A percentile compares a stretch with the other conserved stretches of the same genome.
phyloP scores from a whole-genome alignment of 2,113 vertebrate genomes.

The Microtus ochrogaster region DNA sequence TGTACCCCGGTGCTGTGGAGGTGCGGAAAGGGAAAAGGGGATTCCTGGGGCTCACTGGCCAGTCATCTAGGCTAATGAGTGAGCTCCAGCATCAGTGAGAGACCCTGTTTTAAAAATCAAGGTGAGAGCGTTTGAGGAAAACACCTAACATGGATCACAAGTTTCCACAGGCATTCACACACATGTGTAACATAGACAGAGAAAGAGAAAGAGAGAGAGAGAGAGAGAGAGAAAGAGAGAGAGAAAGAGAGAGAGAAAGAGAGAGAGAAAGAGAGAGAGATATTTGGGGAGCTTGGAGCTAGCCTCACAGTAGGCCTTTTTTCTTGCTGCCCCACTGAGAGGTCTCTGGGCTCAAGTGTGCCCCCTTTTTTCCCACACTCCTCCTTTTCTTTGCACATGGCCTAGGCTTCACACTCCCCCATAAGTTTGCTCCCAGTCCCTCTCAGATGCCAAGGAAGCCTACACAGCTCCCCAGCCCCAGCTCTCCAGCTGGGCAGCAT shows the following conservation, averaged over 20 bases:
- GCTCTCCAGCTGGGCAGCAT: accelerated
- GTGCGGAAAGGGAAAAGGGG: background rate
- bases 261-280: too few relatives aligned
- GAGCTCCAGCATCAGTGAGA: background rate
- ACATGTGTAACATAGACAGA: too few relatives aligned
- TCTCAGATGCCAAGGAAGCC: background rate
- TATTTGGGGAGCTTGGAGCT: background rate
- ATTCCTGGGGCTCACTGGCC: background rate
- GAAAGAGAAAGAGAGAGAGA: too few relatives aligned
- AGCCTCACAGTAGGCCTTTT: accelerated
- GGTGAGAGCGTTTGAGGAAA: background rate
- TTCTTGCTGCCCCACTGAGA: background rate
- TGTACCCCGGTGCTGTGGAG: background rate
- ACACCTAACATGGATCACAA: background rate
- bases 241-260: background rate
- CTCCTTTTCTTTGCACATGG: background rate
- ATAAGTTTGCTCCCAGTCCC: background rate
- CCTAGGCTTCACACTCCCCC: background rate
- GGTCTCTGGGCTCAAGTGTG: background rate
- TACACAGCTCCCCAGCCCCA: background rate
- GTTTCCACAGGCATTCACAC: background rate
- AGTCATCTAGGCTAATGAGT: background rate
- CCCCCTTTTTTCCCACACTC: background rate
- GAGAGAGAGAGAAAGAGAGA: too few relatives aligned
- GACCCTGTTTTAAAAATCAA: background rate